Conservation (phyloP, 2,888 invertebrate genomes). For the Atherix ibis region DNA sequence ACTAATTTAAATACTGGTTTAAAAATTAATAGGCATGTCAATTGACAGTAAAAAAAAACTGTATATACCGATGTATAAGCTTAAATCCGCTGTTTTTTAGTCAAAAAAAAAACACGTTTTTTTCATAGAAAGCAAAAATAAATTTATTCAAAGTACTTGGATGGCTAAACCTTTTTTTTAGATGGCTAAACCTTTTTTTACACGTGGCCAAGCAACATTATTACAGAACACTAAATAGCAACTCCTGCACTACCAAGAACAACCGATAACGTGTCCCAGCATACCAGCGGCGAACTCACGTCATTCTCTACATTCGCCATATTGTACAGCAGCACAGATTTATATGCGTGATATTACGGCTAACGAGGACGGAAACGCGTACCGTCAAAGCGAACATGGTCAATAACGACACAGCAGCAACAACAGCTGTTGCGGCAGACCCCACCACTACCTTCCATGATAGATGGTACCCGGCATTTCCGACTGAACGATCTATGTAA, state of each 20-base stretch:
- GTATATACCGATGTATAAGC: no score
- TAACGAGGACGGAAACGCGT: constrained; percentile 42
- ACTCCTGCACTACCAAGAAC: constrained; percentile 17
- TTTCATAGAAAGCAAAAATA: no score
- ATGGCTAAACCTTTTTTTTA: no score
- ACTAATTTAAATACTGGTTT: no score
- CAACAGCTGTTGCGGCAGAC: constrained; percentile 20
- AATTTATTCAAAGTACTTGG: no score
- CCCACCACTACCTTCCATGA: constrained; percentile 26
- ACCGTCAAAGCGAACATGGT: constrained; percentile 70
- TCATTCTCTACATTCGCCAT: constrained; percentile 30
- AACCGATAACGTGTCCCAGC: constrained; percentile 19
- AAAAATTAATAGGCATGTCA: no score
- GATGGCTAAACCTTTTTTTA: no score
- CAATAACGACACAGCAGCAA: constrained; percentile 31
- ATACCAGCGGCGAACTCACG: constrained; percentile 16
- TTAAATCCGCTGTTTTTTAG: no score
- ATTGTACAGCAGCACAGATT: constrained; percentile 32
- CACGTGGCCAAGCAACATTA: constrained; percentile 33
- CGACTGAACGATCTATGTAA: constrained; percentile 47
- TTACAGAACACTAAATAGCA: constrained; percentile 18
- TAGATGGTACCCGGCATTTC: constrained; percentile 24
- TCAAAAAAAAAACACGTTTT: no score
- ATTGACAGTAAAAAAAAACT: no score
- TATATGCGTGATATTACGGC: constrained; percentile 30